Base-by-base conservation (phyloP, 2,797 vertebrate species). In the Falco columbarius region DNA sequence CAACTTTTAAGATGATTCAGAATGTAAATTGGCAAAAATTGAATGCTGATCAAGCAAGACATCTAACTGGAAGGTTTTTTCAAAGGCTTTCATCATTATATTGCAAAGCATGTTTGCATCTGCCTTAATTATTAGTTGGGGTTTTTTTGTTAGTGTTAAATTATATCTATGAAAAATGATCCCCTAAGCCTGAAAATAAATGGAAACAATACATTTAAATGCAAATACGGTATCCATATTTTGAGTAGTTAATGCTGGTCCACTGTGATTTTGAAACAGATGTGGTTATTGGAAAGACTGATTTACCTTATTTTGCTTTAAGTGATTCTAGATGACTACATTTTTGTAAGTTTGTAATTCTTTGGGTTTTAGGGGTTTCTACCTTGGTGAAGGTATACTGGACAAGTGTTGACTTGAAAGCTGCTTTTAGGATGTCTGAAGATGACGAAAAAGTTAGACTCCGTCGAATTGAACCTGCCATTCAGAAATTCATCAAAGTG, bases 401-500 rank as follows among this genome's bases (percentile, higher is more conserved):
- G 82, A 30, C 56, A 83, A 82, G 79, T 66, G 29, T 89, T 97
- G 92, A 95, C 92, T 93, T 88, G 90, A 92, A 87, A 95, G 93
- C 90, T 93, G 90, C 81, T 97, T 92, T 91, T 96, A 98, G 96
- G 96, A 99, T 99, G 99, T 98, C 98, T 88, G 98, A 99, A 92
- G 99, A 99, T 96, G 98, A 98, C 47, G 98, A 98, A 95, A 99
- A 99, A 97, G 97, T 99, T 97, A 99, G 98, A 70, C 98, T 99
- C 91, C 98, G 99, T 94, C 99, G 99, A 87, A 98, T 99, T 59
- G 99, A 99, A 94, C 98, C 98, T 56, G 98, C 99, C 9, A 98
- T 99, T 97, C 99, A 99, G 96, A 99, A 99, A 97, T 99, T 99
- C 96, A 98, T 99, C 96, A 99, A 99, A 98, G 99, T 99, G 96